phyloP scores from a whole-genome alignment of 2,888 invertebrate genomes.

The Koerneria pararmatus region DNA sequence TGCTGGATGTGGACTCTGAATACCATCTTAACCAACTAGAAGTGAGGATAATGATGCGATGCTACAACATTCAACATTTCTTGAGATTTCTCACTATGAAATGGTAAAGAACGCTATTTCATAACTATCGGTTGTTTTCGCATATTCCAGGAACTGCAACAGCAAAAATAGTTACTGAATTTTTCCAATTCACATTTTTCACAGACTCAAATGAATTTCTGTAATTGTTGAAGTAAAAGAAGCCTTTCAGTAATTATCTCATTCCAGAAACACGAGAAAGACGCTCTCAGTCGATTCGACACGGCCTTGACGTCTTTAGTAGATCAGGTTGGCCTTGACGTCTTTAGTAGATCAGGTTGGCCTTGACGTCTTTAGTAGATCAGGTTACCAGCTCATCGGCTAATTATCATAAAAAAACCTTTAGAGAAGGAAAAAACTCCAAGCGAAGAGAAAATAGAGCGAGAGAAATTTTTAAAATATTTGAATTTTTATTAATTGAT shows the following conservation, averaged over 20 bases:
- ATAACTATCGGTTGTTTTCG: no score
- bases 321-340: slow-evolving; percentile 10
- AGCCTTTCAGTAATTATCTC: neutral
- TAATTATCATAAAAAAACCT: no score
- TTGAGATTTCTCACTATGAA: no score
- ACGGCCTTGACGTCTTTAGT: slow-evolving; percentile 11
- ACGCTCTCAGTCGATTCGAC: slow-evolving; percentile 12
- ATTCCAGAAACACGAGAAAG: slow-evolving; percentile 7
- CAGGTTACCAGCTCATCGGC: no score
- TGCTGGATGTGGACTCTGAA: slow-evolving; percentile 52
- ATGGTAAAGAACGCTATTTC: no score
- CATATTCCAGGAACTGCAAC: neutral
- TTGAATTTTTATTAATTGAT: no score
- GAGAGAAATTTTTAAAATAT: no score
- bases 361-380: slow-evolving; percentile 11
- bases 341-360: slow-evolving; percentile 14
- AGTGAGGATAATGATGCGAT: slow-evolving; percentile 20
- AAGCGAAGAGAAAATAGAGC: no score
- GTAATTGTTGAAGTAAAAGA: neutral
- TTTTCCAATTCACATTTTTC: neutral
- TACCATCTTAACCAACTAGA: slow-evolving; percentile 44
- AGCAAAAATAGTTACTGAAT: neutral
- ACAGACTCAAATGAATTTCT: neutral
- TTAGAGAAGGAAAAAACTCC: no score
- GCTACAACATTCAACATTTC: neutral